A percentile compares a stretch with the other conserved stretches of the same genome.
These are phyloP conservation scores for Lepidochitona cinerea DNA, from an alignment of 2,888 invertebrate genomes.

Conservation along the genomic window DNA sequence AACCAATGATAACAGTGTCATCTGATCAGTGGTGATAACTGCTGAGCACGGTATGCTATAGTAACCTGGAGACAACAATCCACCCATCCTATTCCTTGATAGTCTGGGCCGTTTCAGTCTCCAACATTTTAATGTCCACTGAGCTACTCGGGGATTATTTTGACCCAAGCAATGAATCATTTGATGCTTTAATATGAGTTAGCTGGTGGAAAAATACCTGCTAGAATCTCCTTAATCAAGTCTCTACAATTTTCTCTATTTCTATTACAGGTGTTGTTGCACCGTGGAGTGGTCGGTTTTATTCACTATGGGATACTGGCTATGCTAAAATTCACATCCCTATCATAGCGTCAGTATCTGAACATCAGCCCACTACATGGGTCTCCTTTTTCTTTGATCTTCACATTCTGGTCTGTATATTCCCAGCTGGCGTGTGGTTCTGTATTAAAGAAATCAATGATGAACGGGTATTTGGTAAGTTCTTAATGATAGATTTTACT, in stretches of 20 bases:
- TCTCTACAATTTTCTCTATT: too few relatives aligned
- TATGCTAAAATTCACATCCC: constrained; percentile 99
- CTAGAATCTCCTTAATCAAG: too few relatives aligned
- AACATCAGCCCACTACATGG: constrained; percentile 99
- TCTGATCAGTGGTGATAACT: neutral
- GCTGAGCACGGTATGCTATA: constrained; percentile 6
- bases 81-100: neutral
- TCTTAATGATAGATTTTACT: neutral
- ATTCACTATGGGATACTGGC: constrained; percentile 99
- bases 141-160: too few relatives aligned
- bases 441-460: constrained; percentile 98
- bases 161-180: too few relatives aligned
- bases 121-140: neutral
- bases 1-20: constrained; percentile 3
- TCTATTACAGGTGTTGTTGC: constrained; percentile 83
- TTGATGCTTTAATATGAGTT: too few relatives aligned
- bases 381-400: constrained; percentile 92
- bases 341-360: constrained; percentile 98
- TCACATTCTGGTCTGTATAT: constrained; percentile 95
- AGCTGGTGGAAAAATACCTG: too few relatives aligned
- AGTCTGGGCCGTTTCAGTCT: neutral
- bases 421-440: constrained; percentile 99
- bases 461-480: constrained; percentile 95
- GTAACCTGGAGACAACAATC: neutral
- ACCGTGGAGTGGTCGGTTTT: constrained; percentile 97